These are phyloP conservation scores for Chloroceryle aenea DNA, from an alignment of 2,113 vertebrate species.

Conservation along the genomic window DNA sequence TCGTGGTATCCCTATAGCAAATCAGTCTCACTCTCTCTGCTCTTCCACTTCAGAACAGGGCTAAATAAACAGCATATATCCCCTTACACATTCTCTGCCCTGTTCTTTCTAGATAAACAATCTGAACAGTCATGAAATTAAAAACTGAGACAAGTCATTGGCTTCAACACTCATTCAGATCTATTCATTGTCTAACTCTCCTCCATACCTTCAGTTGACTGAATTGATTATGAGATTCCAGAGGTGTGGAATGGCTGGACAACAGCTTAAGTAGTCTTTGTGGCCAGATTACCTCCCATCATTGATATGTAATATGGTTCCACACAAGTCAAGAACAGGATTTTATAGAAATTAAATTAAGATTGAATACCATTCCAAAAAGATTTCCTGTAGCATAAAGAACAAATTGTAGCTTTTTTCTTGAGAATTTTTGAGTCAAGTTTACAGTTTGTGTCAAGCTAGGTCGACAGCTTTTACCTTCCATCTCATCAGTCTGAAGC, in stretches of 20 bases:
- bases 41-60: neutral
- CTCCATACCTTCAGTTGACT: neutral
- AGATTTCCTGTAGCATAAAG: neutral
- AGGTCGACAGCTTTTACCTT: neutral
- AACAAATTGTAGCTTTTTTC: neutral
- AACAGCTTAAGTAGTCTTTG: neutral
- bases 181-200: neutral
- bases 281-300: neutral
- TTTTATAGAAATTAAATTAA: neutral
- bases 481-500: neutral
- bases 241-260: neutral
- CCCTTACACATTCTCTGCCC: neutral
- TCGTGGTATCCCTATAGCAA: neutral
- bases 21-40: neutral
- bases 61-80: slow-evolving; percentile 26
- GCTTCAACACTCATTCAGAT: slow-evolving; percentile 9
- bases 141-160: slow-evolving; percentile 10
- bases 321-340: neutral
- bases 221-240: slow-evolving; percentile 15
- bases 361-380: neutral
- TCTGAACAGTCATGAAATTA: slow-evolving; percentile 6
- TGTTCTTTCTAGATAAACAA: slow-evolving; percentile 32
- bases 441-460: neutral
- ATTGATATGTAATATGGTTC: neutral
- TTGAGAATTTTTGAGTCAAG: neutral